phyloP scores from a whole-genome alignment of 1,140 invertebrate genomes.

The Idris sp. region DNA sequence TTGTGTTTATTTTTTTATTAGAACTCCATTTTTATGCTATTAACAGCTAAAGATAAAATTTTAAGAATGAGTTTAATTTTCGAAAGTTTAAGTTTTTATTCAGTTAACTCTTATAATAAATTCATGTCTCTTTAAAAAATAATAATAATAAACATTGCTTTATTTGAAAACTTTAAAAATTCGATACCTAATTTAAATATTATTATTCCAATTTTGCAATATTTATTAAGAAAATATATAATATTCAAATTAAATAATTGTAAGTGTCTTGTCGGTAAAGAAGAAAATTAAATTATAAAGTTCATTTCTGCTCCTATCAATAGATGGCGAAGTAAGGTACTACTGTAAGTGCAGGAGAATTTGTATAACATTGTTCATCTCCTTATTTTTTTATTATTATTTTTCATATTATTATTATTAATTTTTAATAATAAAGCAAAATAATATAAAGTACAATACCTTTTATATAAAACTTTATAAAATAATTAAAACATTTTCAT shows the following conservation, averaged over 20 bases:
- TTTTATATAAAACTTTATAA: too few species aligned
- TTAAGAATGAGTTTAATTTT: too few species aligned
- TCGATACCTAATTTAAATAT: not conserved
- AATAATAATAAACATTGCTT: too few species aligned
- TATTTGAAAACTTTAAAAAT: too few species aligned
- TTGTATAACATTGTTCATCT: too few species aligned
- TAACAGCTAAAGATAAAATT: not conserved
- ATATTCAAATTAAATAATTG: not conserved
- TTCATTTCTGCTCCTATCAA: not conserved
- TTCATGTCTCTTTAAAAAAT: too few species aligned
- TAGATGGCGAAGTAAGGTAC: conserved; percentile 16
- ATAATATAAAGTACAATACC: too few species aligned
- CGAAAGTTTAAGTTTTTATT: too few species aligned
- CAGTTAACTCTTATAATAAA: too few species aligned
- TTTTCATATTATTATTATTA: too few species aligned
- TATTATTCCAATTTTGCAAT: not conserved
- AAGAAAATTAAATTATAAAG: conserved; percentile 16
- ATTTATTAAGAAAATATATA: conserved; percentile 3
- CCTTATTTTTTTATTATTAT: not conserved
- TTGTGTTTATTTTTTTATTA: conserved; percentile 9
- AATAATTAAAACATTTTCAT: too few species aligned
- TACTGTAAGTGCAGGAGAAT: not conserved
- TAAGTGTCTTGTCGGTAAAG: conserved; percentile 5
- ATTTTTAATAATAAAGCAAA: too few species aligned
- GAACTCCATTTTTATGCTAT: conserved; percentile 2